Evolutionary conservation across 2,797 vertebrate genomes (phyloP), one percentile per base, ranked within the genome.

Genomic region (Petrocephalus schoutedeni): DNA sequence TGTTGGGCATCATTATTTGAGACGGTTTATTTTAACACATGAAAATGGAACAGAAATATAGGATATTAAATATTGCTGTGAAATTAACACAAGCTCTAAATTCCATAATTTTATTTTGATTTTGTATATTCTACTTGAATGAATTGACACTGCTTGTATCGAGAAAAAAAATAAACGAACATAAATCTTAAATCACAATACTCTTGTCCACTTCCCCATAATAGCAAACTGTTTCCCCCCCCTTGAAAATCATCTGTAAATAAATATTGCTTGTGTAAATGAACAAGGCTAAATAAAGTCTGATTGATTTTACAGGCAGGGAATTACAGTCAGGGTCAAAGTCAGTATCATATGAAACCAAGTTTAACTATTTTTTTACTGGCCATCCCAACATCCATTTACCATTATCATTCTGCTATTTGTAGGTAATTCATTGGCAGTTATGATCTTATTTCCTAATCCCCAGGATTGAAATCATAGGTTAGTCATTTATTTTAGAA

Each of bases 271-370:
- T 53, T 54, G 49, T 84, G n/a, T 23, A 84, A 84, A 83, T 54
- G n/a, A 23, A 12, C 19, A 84, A 84, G 82, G 45, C 74, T 80
- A 80, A 84, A 84, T 84, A 84, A 53, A 54, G 21, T 84, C 14
- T 84, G 82, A 82, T 82, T 53, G 49, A 84, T 84, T 80, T 84
- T 53, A 84, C 21, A 28, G 82, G 51, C 49, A 54, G 54, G 10
- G 45, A 82, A 51, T 56, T 21, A 56, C 32, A 56, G 51, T 54
- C 51, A 74, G 54, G 56, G 21, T 59, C 53, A 53, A 45, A 32
- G 53, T 57, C 54, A 86, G 28, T 28, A 57, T 57, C 54, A 36
- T 36, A 54, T 80, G 74, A 49, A 49, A 49, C 41, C 74, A 80
- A 80, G 74, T 21, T 45, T 49, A 36, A 80, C 74, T 49, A 9